Conservation (phyloP, 2,113 vertebrate genomes). For the Panthera uncia region DNA sequence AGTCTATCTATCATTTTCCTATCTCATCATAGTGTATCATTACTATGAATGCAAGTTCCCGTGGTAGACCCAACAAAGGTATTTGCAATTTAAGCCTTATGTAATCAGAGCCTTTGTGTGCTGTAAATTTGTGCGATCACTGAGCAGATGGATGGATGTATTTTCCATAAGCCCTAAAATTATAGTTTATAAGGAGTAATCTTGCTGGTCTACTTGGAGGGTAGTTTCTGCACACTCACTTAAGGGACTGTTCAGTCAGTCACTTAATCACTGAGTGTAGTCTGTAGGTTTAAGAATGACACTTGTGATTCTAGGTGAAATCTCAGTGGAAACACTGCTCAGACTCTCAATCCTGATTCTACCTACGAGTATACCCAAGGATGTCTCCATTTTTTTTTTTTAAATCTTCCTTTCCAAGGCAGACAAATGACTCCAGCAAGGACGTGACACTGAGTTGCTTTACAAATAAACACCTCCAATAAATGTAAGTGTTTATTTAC, state of each 20-base stretch:
- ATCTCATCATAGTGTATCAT: not conserved
- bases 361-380: not conserved
- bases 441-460: not conserved
- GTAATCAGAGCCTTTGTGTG: not conserved
- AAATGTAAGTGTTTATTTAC: conserved; percentile 29
- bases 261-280: not conserved
- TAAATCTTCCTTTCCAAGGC: not conserved
- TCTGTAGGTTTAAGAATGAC: not conserved
- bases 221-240: not conserved
- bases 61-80: not conserved
- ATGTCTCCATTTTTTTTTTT: not conserved
- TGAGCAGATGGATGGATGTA: not conserved
- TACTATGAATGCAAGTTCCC: not conserved
- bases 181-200: not conserved
- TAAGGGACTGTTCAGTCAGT: not conserved
- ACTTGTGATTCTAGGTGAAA: conserved; percentile 16
- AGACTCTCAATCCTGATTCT: not conserved
- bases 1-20: not conserved
- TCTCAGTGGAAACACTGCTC: not conserved
- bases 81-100: conserved; percentile 17
- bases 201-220: not conserved
- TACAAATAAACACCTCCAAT: not conserved
- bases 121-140: not conserved
- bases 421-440: not conserved
- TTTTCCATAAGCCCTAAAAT: not conserved